These are phyloP conservation scores for Dioctria rufipes DNA, from an alignment of 2,888 invertebrate genomes.

Conservation along the genomic window DNA sequence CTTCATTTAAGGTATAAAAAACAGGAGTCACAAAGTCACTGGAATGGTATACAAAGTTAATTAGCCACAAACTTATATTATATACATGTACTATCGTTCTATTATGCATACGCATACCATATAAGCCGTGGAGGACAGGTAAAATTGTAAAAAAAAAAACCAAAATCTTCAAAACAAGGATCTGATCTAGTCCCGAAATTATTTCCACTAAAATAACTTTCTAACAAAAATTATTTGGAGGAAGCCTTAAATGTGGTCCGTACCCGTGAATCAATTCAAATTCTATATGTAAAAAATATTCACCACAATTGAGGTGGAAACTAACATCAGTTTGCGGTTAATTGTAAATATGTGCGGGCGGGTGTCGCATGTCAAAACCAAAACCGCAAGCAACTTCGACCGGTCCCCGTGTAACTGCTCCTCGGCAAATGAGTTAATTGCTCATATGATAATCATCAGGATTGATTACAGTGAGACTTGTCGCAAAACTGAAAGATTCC, in stretches of 20 bases:
- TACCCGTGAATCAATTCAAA: neutral
- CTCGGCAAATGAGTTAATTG: slow-evolving; percentile 48
- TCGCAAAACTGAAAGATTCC: neutral
- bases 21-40: too few relatives aligned
- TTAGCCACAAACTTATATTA: too few relatives aligned
- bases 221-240: neutral
- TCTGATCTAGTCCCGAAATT: neutral
- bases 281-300: neutral
- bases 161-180: too few relatives aligned
- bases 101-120: too few relatives aligned
- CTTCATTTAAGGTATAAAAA: too few relatives aligned
- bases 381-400: slow-evolving; percentile 7
- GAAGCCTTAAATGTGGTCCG: neutral
- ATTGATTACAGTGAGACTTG: neutral
- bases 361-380: slow-evolving; percentile 47
- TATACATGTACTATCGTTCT: too few relatives aligned
- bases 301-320: slow-evolving; percentile 17
- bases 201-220: neutral
- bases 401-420: neutral
- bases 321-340: slow-evolving; percentile 2
- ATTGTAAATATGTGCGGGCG: neutral
- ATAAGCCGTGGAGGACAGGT: too few relatives aligned
- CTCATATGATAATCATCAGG: slow-evolving; percentile 36
- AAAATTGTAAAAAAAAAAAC: too few relatives aligned
- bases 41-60: too few relatives aligned